These are phyloP conservation scores for Drosophila leontia DNA, from an alignment of 1,140 invertebrate species.

Conservation along the genomic window DNA sequence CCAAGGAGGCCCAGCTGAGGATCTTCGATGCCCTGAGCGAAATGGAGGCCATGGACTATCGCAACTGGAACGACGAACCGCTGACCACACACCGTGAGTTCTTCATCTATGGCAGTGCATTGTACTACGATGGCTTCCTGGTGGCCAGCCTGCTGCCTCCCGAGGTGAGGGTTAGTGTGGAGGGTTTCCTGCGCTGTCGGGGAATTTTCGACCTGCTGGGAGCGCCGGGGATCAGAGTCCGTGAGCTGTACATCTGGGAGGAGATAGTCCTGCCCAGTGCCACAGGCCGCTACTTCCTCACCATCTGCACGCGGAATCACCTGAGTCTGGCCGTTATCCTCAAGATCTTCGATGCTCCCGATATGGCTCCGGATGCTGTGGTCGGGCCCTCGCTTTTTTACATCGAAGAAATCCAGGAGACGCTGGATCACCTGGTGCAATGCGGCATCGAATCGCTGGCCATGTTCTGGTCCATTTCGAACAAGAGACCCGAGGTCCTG, in stretches of 20 bases:
- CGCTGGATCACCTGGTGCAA: constrained; percentile 88
- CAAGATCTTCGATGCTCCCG: constrained; percentile 88
- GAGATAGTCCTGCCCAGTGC: constrained; percentile 88
- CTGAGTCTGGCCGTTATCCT: constrained; percentile 90
- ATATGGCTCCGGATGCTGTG: constrained; percentile 62
- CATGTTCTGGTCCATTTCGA: constrained; percentile 87
- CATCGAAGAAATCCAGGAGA: constrained; percentile 90
- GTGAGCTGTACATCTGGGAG: constrained; percentile 91
- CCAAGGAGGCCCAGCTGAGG: constrained; percentile 90
- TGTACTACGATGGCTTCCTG: constrained; percentile 90
- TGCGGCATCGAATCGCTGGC: constrained; percentile 88
- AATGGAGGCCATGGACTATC: constrained; percentile 92
- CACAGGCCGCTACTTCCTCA: constrained; percentile 88
- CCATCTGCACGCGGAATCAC: constrained; percentile 90
- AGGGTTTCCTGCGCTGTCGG: constrained; percentile 89
- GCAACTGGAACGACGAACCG: constrained; percentile 92
- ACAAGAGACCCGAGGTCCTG: constrained; percentile 86
- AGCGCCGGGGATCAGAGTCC: constrained; percentile 87
- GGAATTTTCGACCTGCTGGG: constrained; percentile 89
- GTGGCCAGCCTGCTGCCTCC: constrained; percentile 90
- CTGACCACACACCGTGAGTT: constrained; percentile 91
- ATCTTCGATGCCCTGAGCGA: constrained; percentile 92
- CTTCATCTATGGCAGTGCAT: constrained; percentile 90
- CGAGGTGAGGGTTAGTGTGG: constrained; percentile 89
- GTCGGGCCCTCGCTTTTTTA: constrained; percentile 85